A percentile compares a stretch with the other conserved stretches of the same genome.
These are phyloP conservation scores for Pelodiscus sinensis DNA, from an alignment of 2,113 vertebrate genomes.

Conservation along the genomic window DNA sequence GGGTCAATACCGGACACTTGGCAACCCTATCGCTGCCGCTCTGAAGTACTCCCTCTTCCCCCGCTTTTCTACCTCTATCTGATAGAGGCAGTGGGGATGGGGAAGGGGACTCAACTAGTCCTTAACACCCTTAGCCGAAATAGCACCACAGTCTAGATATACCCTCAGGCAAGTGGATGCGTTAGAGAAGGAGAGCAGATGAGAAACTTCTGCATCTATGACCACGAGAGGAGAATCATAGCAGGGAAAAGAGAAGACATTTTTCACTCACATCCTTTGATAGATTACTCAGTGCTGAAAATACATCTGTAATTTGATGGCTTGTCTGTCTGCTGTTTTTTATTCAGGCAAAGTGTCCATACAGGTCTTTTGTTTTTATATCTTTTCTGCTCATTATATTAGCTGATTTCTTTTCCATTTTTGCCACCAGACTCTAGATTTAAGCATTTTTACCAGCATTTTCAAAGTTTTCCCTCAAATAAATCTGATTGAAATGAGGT, in stretches of 20 bases:
- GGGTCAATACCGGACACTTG: too few relatives aligned
- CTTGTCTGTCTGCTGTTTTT: background rate
- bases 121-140: too few relatives aligned
- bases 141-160: too few relatives aligned
- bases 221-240: background rate
- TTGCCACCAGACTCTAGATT: background rate
- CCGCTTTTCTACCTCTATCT: too few relatives aligned
- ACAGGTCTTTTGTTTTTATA: background rate
- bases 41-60: too few relatives aligned
- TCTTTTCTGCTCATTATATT: slow-evolving; percentile 14
- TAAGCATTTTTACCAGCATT: background rate
- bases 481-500: background rate
- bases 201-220: background rate
- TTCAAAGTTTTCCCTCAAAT: background rate
- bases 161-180: background rate
- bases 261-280: background rate
- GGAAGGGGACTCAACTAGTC: too few relatives aligned
- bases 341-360: background rate
- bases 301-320: background rate
- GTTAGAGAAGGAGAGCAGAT: background rate
- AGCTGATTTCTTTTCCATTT: background rate
- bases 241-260: background rate
- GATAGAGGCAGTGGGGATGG: too few relatives aligned
- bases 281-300: background rate
- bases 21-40: too few relatives aligned